Evolutionary conservation across 2,113 vertebrate genomes (phyloP).

Genomic region (Aix galericulata): DNA sequence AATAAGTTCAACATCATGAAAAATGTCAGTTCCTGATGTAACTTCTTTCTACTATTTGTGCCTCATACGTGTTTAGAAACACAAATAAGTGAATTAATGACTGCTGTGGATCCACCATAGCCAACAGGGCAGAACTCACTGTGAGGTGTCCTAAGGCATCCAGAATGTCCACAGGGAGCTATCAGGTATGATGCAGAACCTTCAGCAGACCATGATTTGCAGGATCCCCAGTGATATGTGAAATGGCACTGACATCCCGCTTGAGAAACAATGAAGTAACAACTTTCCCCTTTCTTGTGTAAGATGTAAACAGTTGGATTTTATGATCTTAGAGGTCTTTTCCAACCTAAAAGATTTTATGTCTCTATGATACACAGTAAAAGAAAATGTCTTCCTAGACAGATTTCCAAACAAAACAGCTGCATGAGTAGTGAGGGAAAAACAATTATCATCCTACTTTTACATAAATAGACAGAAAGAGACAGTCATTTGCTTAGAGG

Average conservation of each 20-base stretch:
- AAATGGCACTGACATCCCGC: not conserved
- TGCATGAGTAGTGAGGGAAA: not conserved
- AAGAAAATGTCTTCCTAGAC: not conserved
- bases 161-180: not conserved
- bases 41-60: not conserved
- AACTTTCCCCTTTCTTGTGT: not conserved
- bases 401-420: not conserved
- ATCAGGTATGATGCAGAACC: not conserved
- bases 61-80: not conserved
- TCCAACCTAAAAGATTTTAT: too few species aligned
- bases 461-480: not conserved
- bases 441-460: not conserved
- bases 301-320: not conserved
- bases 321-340: too few species aligned
- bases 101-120: not conserved
- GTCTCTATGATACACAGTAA: not conserved
- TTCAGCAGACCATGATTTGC: not conserved
- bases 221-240: not conserved
- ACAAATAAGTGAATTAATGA: not conserved
- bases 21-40: not conserved
- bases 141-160: not conserved
- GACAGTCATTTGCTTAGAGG: not conserved
- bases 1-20: not conserved
- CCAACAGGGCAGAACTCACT: accelerated
- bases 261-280: not conserved